Evolutionary conservation across 1,140 invertebrate species (phyloP), one percentile per base, ranked within the genome.

Genomic region (Aphelenchoides besseyi): DNA sequence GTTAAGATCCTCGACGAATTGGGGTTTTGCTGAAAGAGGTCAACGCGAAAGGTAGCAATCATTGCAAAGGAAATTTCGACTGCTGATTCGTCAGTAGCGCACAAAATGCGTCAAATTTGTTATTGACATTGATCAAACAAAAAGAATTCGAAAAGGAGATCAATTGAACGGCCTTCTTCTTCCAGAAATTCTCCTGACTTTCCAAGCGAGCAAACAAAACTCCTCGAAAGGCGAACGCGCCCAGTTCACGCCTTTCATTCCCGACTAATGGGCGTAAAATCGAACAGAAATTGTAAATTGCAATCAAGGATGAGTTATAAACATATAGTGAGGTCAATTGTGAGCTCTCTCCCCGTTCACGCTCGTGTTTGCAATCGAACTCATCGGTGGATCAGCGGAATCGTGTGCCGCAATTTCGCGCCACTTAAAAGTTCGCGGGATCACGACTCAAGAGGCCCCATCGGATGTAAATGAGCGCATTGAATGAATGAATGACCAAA

Each of bases 21-120:
- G n/a, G n/a, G n/a, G n/a, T n/a, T n/a, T n/a, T n/a, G n/a, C n/a
- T 23, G 41, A 48, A 48, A 48, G 41, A 48, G 41, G 41, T 48
- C 41, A 48, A 48, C 41, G 41, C 41, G 41, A 48, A 48, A 48
- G 41, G 41, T 48, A 48, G 41, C 41, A 48, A 48, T 48, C 41
- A 48, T 23, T 12, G 41, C 12, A 23, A 12, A 23, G 41, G 41
- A 48, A 48, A 48, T 48, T 23, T 23, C 23, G 41, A 12, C 41
- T 48, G 41, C 41, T 23, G 41, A 48, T 48, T 48, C 41, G 41
- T 23, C 41, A 23, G 12, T 48, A 12, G 41, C 41, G 41, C 41
- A 12, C 41, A 23, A n/a, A 48, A 48, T 23, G 41, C 41, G 41
- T 48, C 41, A 48, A 48, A 23, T 48, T 48, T 48, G 41, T 48